phyloP scores from a whole-genome alignment of 2,797 vertebrate species.

The Synanceia verrucosa region DNA sequence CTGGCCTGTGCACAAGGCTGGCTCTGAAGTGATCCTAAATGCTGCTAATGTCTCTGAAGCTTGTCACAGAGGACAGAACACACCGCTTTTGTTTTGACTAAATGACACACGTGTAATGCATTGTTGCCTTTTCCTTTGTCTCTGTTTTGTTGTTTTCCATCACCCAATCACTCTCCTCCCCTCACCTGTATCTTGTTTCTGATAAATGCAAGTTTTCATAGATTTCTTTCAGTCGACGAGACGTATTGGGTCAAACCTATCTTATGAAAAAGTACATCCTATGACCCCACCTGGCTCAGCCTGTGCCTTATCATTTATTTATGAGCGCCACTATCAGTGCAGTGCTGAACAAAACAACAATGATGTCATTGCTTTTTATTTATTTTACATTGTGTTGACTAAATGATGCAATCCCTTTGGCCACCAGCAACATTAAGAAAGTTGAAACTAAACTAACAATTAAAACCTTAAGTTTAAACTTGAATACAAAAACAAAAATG shows the following conservation, averaged over 20 bases:
- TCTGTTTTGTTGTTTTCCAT: not conserved
- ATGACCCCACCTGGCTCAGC: constrained; percentile 55
- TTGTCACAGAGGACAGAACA: constrained; percentile 33
- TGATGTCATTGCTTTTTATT: constrained; percentile 65
- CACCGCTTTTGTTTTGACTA: constrained; percentile 26
- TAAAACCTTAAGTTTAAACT: not conserved
- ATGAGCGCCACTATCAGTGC: constrained; percentile 62
- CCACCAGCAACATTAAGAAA: constrained; percentile 7
- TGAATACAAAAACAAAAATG: not conserved
- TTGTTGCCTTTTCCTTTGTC: not conserved
- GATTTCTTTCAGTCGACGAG: constrained; percentile 27
- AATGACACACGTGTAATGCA: constrained; percentile 1
- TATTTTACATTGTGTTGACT: constrained; percentile 27
- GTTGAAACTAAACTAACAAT: not conserved
- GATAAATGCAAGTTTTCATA: constrained; percentile 15
- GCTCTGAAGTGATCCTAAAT: constrained; percentile 68
- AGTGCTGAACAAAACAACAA: constrained; percentile 60
- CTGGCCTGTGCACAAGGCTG: constrained; percentile 51
- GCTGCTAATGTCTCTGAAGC: constrained; percentile 56
- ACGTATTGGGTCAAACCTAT: constrained; percentile 49
- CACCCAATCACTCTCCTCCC: not conserved
- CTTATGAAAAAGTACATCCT: constrained; percentile 46
- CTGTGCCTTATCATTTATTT: constrained; percentile 66
- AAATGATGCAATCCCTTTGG: not conserved
- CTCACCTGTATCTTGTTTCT: constrained; percentile 7